These are phyloP conservation scores for Echinops telfairi DNA, from an alignment of 2,113 vertebrate genomes.

Conservation along the genomic window DNA sequence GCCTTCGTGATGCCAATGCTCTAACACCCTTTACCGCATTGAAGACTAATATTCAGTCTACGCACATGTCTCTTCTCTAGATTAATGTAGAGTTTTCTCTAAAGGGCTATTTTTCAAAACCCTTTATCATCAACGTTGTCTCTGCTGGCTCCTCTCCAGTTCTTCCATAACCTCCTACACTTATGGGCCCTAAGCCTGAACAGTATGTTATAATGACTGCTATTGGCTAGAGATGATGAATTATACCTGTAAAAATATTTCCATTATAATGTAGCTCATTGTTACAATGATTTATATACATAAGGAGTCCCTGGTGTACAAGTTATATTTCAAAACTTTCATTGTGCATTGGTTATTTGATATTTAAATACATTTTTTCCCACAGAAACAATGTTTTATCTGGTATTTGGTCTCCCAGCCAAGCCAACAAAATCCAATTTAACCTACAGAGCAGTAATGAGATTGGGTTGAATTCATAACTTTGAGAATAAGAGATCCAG, in stretches of 20 bases:
- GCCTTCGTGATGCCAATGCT: slow-evolving; percentile 24
- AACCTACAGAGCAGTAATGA: not conserved
- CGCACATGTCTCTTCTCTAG: slow-evolving; percentile 60
- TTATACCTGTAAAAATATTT: slow-evolving; percentile 77
- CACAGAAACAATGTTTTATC: slow-evolving; percentile 3
- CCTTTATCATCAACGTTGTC: slow-evolving; percentile 66
- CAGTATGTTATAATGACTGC: slow-evolving; percentile 70
- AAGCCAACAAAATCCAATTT: not conserved
- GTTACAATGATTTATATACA: slow-evolving; percentile 69
- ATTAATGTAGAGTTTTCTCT: slow-evolving; percentile 67
- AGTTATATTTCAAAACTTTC: slow-evolving; percentile 67
- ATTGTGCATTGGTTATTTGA: slow-evolving; percentile 25
- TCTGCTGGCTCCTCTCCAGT: slow-evolving; percentile 72
- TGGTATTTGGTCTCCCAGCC: slow-evolving; percentile 4
- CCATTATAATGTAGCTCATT: slow-evolving; percentile 61
- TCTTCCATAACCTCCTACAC: slow-evolving; percentile 63
- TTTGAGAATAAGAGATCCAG: not conserved
- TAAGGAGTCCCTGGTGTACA: slow-evolving; percentile 31
- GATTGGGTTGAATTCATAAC: not conserved
- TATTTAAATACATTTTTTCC: slow-evolving; percentile 39
- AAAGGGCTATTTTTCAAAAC: slow-evolving; percentile 77
- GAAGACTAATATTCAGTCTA: slow-evolving; percentile 69
- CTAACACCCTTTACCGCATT: not conserved
- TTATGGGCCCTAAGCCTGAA: slow-evolving; percentile 64
- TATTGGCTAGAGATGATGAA: slow-evolving; percentile 77